Percentiles rank a stretch among this genome's conserved stretches.
These are phyloP conservation scores for Falco novaeseelandiae DNA, from an alignment of 2,797 vertebrate genomes.

Conservation along the genomic window DNA sequence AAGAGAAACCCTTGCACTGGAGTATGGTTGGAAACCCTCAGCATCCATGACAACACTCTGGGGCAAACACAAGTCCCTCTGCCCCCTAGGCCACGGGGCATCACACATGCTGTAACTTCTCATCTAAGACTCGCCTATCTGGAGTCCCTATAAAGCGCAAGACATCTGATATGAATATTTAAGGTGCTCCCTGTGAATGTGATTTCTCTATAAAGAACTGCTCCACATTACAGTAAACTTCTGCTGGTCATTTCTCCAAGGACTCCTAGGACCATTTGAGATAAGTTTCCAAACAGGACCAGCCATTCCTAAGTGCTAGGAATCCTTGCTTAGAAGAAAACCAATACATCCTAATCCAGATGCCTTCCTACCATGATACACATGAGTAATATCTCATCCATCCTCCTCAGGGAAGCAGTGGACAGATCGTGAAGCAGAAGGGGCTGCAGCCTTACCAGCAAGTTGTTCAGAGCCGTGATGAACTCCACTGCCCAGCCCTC, in stretches of 20 bases:
- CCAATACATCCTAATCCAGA: not conserved
- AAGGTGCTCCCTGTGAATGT: not conserved
- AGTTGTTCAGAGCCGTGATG: not conserved
- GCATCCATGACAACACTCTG: not conserved
- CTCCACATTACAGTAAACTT: not conserved
- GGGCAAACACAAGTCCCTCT: not conserved
- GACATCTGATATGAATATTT: not conserved
- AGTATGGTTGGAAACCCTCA: not conserved
- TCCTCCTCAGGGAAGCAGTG: not conserved
- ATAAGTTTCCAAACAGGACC: not conserved
- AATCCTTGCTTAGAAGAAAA: not conserved
- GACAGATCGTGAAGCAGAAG: not conserved
- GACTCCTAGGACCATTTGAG: not conserved
- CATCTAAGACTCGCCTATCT: not conserved
- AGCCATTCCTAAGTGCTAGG: not conserved
- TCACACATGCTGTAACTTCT: not conserved
- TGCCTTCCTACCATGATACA: not conserved
- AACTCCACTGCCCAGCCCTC: not conserved
- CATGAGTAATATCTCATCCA: not conserved
- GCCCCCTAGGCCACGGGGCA: not conserved
- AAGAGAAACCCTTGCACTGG: not conserved
- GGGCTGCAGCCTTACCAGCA: not conserved
- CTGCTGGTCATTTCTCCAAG: not conserved
- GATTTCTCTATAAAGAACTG: not conserved
- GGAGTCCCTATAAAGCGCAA: not conserved